Evolutionary conservation across 2,888 invertebrate genomes (phyloP).

Genomic region (Scaptomyza parva): DNA sequence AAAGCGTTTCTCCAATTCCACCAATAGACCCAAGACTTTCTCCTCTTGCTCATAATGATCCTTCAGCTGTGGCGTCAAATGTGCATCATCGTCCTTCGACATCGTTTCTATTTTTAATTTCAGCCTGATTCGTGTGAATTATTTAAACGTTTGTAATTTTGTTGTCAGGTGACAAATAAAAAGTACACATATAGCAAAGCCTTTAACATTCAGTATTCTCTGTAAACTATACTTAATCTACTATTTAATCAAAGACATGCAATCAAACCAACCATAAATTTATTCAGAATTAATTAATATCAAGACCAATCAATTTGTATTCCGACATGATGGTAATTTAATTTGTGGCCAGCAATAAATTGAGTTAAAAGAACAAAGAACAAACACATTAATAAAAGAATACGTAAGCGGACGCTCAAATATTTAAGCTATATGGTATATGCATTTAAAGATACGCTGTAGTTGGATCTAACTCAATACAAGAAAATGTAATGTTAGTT

Average conservation of each 20-base stretch:
- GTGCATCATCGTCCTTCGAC: slow-evolving; percentile 38
- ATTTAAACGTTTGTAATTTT: background rate
- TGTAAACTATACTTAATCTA: background rate
- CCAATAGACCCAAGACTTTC: slow-evolving; percentile 53
- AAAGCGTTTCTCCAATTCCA: slow-evolving; percentile 65
- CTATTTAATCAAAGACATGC: slow-evolving; percentile 10
- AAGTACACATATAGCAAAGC: background rate
- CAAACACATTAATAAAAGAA: slow-evolving; percentile 5
- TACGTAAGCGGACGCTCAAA: background rate
- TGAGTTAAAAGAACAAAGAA: slow-evolving; percentile 12
- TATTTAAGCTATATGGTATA: background rate
- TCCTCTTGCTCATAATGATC: slow-evolving; percentile 67
- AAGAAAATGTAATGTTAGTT: too few relatives aligned
- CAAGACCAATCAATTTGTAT: slow-evolving; percentile 40
- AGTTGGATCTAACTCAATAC: too few relatives aligned
- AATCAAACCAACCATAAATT: slow-evolving; percentile 21
- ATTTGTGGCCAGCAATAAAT: slow-evolving; percentile 55
- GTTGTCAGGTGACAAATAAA: slow-evolving; percentile 2
- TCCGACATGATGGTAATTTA: slow-evolving; percentile 47
- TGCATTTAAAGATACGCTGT: background rate
- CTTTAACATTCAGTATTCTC: background rate
- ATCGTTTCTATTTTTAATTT: slow-evolving; percentile 3
- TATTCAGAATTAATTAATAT: slow-evolving; percentile 36
- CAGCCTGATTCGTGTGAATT: slow-evolving; percentile 8
- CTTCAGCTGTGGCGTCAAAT: slow-evolving; percentile 60